These are phyloP conservation scores for Axea sp. DNA, from an alignment of 2,888 invertebrate genomes.

Conservation along the genomic window DNA sequence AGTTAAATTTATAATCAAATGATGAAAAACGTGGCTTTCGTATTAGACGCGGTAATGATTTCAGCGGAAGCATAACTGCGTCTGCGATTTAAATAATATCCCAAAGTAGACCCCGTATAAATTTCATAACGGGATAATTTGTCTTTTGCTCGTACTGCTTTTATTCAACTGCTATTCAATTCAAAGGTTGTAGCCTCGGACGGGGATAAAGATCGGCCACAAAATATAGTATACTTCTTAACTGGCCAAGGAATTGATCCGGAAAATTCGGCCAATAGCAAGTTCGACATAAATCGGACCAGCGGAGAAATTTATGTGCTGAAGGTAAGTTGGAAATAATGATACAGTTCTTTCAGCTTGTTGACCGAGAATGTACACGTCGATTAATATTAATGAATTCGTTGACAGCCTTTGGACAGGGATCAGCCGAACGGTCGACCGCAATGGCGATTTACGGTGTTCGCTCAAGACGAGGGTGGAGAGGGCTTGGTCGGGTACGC, in stretches of 20 bases:
- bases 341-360: no score
- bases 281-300: conserved; percentile 97
- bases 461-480: conserved; percentile 97
- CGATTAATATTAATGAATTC: no score
- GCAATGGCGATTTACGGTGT: conserved; percentile 97
- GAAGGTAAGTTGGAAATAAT: conserved; percentile 84
- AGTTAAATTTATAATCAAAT: no score
- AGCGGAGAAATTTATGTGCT: conserved; percentile 97
- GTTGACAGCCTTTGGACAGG: conserved; percentile 96
- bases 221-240: conserved; percentile 96
- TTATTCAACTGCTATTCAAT: conserved; percentile 6
- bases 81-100: no score
- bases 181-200: conserved; percentile 95
- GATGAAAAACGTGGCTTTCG: no score
- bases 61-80: no score
- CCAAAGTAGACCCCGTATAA: no score
- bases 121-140: no score
- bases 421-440: conserved; percentile 98
- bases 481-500: conserved; percentile 98
- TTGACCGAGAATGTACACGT: no score
- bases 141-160: no score
- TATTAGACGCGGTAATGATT: no score
- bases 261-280: conserved; percentile 96
- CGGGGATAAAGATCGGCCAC: conserved; percentile 96
- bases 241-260: conserved; percentile 98